phyloP scores from a whole-genome alignment of 2,888 invertebrate genomes.

The Platycnemis pennipes region DNA sequence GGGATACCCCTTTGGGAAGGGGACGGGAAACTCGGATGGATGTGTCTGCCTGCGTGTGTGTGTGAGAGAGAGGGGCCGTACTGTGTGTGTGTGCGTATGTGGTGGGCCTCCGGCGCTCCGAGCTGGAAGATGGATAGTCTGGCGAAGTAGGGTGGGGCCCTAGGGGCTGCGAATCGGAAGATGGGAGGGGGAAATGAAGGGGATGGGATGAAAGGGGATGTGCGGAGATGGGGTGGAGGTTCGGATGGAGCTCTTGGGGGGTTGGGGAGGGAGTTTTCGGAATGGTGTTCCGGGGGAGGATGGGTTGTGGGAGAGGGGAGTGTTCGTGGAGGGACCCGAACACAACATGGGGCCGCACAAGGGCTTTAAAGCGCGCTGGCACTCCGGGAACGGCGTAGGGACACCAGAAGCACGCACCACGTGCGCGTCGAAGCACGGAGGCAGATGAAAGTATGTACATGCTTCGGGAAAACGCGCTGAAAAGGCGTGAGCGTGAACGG shows the following conservation, averaged over 20 bases:
- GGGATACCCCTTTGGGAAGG: constrained; percentile 44
- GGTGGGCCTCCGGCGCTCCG: no score
- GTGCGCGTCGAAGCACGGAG: no score
- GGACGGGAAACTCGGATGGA: not conserved
- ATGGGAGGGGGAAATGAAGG: not conserved
- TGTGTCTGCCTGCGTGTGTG: not conserved
- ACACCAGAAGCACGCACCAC: no score
- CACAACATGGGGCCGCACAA: no score
- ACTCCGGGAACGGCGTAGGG: no score
- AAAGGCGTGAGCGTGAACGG: not conserved
- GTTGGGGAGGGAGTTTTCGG: not conserved
- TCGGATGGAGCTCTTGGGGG: not conserved
- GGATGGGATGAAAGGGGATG: not conserved
- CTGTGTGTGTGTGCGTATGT: not conserved
- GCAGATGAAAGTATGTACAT: not conserved
- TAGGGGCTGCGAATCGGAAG: not conserved
- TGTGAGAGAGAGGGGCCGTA: no score
- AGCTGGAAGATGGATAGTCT: constrained; percentile 21
- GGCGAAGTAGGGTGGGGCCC: not conserved
- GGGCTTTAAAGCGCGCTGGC: no score
- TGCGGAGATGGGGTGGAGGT: not conserved
- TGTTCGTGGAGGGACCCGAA: not conserved
- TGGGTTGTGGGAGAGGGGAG: not conserved
- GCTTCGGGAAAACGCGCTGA: not conserved
- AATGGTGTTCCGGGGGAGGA: not conserved